These are phyloP conservation scores for Camptogramma bilineatum DNA, from an alignment of 2,888 invertebrate genomes.

Conservation along the genomic window DNA sequence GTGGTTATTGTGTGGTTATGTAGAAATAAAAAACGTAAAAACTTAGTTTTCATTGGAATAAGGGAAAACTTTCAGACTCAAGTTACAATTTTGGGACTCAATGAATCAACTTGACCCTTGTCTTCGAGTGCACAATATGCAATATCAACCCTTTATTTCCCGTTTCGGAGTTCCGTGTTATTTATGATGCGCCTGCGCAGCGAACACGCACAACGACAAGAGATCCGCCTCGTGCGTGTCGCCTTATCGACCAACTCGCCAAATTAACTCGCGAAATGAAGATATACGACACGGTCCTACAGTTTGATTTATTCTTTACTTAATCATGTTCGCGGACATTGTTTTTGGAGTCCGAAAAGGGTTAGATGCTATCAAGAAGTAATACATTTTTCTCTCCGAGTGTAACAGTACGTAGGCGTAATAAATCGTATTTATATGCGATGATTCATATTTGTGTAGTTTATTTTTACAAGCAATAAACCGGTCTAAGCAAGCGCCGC, in stretches of 20 bases:
- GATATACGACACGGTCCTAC: conserved; percentile 64
- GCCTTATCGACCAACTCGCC: conserved; percentile 69
- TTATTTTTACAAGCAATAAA: conserved; percentile 45
- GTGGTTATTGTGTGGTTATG: not conserved
- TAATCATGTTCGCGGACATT: conserved; percentile 39
- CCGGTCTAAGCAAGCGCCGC: conserved; percentile 33
- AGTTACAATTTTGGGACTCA: conserved; percentile 18
- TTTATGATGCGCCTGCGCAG: conserved; percentile 69
- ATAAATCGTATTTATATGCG: conserved; percentile 38
- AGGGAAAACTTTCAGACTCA: conserved; percentile 5
- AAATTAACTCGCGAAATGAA: conserved; percentile 77
- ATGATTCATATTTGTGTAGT: conserved; percentile 43
- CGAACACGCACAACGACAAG: conserved; percentile 65
- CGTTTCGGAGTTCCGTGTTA: conserved; percentile 45
- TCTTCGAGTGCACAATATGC: conserved; percentile 43
- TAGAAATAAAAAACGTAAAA: not conserved
- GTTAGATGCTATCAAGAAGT: conserved; percentile 34
- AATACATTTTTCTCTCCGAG: conserved; percentile 27
- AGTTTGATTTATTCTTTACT: conserved; percentile 55
- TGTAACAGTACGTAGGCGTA: conserved; percentile 22
- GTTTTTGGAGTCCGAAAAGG: conserved; percentile 30
- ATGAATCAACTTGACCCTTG: conserved; percentile 31
- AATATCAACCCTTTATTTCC: conserved; percentile 37
- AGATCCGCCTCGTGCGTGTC: conserved; percentile 66
- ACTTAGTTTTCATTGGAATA: not conserved